Conservation (phyloP, 2,888 invertebrate species). For the Drosophila pseudotalamancana region DNA sequence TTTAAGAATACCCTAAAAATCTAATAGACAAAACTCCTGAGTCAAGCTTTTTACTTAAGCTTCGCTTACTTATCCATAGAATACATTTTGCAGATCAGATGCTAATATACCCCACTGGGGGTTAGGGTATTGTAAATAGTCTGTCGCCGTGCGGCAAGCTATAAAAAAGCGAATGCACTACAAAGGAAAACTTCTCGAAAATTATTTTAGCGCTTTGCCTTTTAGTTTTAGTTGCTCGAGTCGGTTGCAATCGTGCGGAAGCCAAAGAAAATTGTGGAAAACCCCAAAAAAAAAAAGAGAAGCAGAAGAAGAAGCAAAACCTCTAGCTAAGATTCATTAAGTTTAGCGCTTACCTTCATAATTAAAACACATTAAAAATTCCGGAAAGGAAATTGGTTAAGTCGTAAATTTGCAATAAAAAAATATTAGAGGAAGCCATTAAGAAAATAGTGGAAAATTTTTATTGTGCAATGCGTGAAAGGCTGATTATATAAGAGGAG, state of each 20-base stretch:
- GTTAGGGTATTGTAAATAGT: not conserved
- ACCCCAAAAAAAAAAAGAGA: conserved; percentile 18
- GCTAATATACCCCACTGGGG: conserved; percentile 21
- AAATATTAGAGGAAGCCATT: not conserved
- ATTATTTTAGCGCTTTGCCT: conserved; percentile 57
- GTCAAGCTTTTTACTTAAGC: too few species aligned
- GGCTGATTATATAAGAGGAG: conserved; percentile 44
- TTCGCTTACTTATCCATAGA: too few species aligned
- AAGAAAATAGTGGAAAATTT: not conserved
- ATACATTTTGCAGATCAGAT: too few species aligned
- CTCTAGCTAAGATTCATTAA: conserved; percentile 4
- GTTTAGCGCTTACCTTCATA: conserved; percentile 8
- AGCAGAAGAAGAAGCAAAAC: not conserved
- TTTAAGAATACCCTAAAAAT: too few species aligned
- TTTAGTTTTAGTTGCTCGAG: conserved; percentile 62
- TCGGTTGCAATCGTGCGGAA: conserved; percentile 72
- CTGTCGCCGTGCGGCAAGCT: conserved; percentile 37
- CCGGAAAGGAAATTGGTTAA: not conserved
- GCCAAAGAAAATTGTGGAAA: conserved; percentile 43
- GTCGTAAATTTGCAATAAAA: not conserved
- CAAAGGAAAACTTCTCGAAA: conserved; percentile 75
- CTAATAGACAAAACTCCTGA: too few species aligned
- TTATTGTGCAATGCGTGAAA: conserved; percentile 49
- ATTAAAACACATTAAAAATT: conserved; percentile 8
- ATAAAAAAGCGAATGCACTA: conserved; percentile 59